phyloP scores from a whole-genome alignment of 2,113 vertebrate species.

The Turdus rufiventris region DNA sequence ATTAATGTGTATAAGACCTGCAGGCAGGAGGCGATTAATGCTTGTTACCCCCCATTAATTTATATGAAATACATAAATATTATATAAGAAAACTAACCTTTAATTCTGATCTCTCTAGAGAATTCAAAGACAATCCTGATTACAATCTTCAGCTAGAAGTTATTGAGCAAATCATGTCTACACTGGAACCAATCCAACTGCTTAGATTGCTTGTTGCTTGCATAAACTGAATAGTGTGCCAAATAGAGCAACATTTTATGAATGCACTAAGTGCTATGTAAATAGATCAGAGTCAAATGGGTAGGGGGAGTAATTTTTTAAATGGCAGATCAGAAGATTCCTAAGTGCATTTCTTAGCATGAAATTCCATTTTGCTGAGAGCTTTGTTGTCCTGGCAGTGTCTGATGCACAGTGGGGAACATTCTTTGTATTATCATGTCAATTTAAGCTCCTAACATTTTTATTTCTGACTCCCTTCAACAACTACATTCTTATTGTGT shows the following conservation, averaged over 20 bases:
- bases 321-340: background rate
- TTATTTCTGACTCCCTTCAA: background rate
- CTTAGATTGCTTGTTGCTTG: background rate
- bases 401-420: background rate
- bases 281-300: background rate
- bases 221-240: background rate
- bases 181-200: background rate
- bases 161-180: background rate
- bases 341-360: background rate
- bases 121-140: background rate
- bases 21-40: background rate
- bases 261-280: fast-evolving
- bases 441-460: background rate
- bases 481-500: background rate
- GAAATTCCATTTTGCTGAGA: background rate
- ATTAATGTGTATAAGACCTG: background rate
- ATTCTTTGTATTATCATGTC: background rate
- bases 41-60: background rate
- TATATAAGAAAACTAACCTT: background rate
- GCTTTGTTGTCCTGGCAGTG: background rate
- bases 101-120: background rate
- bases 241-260: background rate
- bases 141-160: background rate
- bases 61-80: background rate
- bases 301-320: fast-evolving